phyloP scores from a whole-genome alignment of 2,797 vertebrate genomes.

The Macropus fuliginosus region DNA sequence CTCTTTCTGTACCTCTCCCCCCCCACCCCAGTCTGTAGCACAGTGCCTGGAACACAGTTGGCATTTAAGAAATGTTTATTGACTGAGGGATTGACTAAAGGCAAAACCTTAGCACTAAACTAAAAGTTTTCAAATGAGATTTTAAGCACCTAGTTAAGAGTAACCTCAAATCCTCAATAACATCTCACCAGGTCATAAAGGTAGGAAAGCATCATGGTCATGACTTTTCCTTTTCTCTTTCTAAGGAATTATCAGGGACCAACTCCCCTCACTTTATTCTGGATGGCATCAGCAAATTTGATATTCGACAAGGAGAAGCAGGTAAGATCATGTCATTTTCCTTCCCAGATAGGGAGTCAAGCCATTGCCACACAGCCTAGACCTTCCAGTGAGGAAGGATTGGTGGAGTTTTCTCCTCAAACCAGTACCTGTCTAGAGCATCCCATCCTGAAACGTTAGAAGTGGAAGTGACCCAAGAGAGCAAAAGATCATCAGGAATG shows the following conservation, averaged over 20 bases:
- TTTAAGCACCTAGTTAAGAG: slow-evolving; percentile 49
- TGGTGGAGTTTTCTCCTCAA: fast-evolving
- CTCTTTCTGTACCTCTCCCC: background rate
- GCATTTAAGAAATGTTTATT: background rate
- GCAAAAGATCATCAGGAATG: background rate
- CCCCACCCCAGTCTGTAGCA: background rate
- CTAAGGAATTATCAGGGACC: slow-evolving; percentile 78
- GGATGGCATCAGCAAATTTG: slow-evolving; percentile 84
- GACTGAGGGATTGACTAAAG: background rate
- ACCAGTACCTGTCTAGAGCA: background rate
- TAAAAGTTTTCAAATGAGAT: slow-evolving; percentile 16
- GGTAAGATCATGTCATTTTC: slow-evolving; percentile 75
- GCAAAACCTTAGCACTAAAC: slow-evolving; percentile 24
- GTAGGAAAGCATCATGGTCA: slow-evolving; percentile 31
- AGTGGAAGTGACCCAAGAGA: background rate
- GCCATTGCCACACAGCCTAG: background rate
- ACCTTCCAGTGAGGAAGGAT: background rate
- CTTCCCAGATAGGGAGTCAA: background rate
- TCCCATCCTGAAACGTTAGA: background rate
- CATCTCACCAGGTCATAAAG: background rate
- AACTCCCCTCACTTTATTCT: slow-evolving; percentile 79
- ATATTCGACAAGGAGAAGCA: slow-evolving; percentile 85
- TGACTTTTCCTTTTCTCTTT: slow-evolving; percentile 67
- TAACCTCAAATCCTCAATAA: slow-evolving; percentile 46
- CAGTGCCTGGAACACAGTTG: background rate